Percentiles rank a stretch among this genome's conserved stretches.
Conservation (phyloP, 2,113 vertebrate genomes). For the Aspiorhynchus laticeps region DNA sequence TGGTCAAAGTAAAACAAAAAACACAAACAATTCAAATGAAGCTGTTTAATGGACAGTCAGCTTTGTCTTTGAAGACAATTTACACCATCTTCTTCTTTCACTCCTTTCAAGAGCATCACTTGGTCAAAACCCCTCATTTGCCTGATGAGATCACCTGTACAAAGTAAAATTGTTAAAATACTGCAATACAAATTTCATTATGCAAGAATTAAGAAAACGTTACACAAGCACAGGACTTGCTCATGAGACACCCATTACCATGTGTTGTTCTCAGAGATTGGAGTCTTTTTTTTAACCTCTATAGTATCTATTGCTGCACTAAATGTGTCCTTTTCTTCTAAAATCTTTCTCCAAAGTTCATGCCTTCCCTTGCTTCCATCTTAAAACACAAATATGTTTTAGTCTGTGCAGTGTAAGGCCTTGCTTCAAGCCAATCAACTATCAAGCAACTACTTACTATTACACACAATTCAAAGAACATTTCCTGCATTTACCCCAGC, state of each 20-base stretch:
- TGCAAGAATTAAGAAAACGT: no score
- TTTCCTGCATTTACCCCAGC: background rate
- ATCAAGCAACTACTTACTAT: background rate
- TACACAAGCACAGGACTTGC: no score
- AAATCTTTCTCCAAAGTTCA: no score
- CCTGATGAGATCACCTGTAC: no score
- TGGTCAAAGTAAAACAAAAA: background rate
- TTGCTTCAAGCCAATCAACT: background rate
- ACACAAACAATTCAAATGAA: background rate
- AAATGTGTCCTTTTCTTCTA: background rate
- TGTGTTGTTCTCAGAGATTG: no score
- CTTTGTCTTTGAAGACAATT: background rate
- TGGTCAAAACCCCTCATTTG: no score
- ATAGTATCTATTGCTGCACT: no score
- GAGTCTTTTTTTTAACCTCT: no score
- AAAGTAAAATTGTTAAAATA: no score
- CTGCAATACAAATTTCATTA: background rate
- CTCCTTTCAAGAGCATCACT: no score
- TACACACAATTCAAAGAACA: background rate
- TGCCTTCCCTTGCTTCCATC: no score
- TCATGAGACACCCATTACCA: no score
- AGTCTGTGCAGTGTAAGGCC: background rate
- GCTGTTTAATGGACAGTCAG: background rate
- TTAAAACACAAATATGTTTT: background rate
- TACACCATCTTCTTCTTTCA: background rate